phyloP scores from a whole-genome alignment of 2,113 vertebrate genomes.

The Chionomys nivalis region DNA sequence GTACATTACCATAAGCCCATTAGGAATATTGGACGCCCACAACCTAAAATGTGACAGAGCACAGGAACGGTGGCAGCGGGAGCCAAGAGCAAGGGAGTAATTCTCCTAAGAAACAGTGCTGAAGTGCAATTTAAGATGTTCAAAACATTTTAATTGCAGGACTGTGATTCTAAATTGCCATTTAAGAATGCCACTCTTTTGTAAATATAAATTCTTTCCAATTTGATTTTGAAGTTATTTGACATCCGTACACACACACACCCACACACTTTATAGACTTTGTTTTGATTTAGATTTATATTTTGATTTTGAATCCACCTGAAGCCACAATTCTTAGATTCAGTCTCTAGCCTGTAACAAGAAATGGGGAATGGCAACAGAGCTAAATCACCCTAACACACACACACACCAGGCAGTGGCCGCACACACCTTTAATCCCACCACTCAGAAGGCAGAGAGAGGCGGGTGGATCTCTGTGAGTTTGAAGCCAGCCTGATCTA shows the following conservation, averaged over 20 bases:
- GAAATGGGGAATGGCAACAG: not conserved
- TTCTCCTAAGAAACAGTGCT: slow-evolving; percentile 76
- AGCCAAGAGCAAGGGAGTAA: slow-evolving; percentile 79
- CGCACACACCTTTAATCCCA: too few relatives aligned
- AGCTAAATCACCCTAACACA: not conserved
- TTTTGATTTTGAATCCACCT: not conserved
- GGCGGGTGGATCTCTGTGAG: too few relatives aligned
- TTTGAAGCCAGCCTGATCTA: too few relatives aligned
- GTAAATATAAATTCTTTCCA: slow-evolving; percentile 26
- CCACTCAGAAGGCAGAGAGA: too few relatives aligned
- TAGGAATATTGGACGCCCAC: slow-evolving; percentile 89
- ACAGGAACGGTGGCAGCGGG: slow-evolving; percentile 81
- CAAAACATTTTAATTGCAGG: slow-evolving; percentile 75
- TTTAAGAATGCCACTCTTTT: slow-evolving; percentile 45
- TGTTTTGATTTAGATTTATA: not conserved
- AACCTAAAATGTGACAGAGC: slow-evolving; percentile 85
- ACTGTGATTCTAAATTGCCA: slow-evolving; percentile 58
- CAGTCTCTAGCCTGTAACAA: not conserved
- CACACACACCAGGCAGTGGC: too few relatives aligned
- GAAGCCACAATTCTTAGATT: not conserved
- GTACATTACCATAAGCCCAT: slow-evolving; percentile 90
- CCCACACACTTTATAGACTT: not conserved
- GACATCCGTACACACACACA: not conserved
- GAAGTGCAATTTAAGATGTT: slow-evolving; percentile 72
- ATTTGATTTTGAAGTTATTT: slow-evolving; percentile 2